Conservation (phyloP, 2,797 vertebrate genomes). For the Thunnus albacares region DNA sequence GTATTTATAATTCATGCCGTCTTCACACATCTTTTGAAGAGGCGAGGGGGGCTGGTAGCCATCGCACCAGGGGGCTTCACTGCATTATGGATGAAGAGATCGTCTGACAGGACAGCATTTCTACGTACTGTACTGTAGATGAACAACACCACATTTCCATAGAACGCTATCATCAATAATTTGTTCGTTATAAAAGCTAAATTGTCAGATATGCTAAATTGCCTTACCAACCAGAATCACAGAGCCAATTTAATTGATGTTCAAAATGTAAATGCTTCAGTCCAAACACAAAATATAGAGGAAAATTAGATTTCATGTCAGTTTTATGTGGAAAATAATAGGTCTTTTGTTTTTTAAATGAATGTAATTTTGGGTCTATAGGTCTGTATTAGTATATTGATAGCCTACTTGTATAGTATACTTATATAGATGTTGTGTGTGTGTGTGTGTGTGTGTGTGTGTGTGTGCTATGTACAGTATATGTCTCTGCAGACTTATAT, state of each 20-base stretch:
- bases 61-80: conserved; percentile 35
- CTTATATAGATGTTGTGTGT: too few species aligned
- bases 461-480: too few species aligned
- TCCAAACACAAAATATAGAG: not conserved
- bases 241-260: not conserved
- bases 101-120: conserved; percentile 49
- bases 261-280: not conserved
- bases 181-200: not conserved
- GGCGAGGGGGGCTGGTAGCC: conserved; percentile 43
- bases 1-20: conserved; percentile 70
- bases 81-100: conserved; percentile 74
- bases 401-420: too few species aligned
- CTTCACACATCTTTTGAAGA: conserved; percentile 71
- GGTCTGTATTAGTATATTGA: not conserved
- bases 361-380: not conserved
- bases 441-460: too few species aligned
- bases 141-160: conserved; percentile 23
- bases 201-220: conserved; percentile 14
- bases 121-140: not conserved
- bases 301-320: not conserved
- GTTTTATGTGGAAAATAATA: not conserved
- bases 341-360: not conserved
- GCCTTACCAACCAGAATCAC: not conserved
- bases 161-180: not conserved
- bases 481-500: too few species aligned